phyloP scores from a whole-genome alignment of 2,888 invertebrate species.

The Asteroscopus sphinx region DNA sequence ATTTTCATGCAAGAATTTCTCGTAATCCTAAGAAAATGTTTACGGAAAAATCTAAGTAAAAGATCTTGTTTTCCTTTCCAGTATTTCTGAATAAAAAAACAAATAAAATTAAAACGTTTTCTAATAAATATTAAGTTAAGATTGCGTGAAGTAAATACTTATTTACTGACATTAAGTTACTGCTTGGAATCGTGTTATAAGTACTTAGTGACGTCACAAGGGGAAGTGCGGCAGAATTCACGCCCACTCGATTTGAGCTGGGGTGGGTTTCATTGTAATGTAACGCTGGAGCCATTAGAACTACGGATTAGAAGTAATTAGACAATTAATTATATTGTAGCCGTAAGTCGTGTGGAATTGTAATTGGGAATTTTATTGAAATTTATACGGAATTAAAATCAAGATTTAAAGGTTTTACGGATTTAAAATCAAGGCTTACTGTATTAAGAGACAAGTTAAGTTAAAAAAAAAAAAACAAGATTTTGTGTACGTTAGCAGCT shows the following conservation, averaged over 20 bases:
- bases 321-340: constrained; percentile 13
- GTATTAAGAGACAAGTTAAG: no score
- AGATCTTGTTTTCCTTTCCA: constrained; percentile 7
- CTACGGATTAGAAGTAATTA: constrained; percentile 27
- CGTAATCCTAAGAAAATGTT: neutral
- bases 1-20: constrained; percentile 14
- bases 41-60: constrained; percentile 11
- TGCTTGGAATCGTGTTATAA: constrained; percentile 24
- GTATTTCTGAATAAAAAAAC: neutral
- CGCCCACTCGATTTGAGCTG: constrained; percentile 24
- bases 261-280: constrained; percentile 25
- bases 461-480: no score
- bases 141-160: no score
- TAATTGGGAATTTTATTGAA: constrained; percentile 14
- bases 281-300: constrained; percentile 20
- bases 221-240: constrained; percentile 24
- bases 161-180: constrained; percentile 5
- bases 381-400: no score
- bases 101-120: no score
- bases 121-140: no score
- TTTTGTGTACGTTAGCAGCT: no score
- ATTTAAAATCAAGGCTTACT: no score
- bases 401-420: no score
- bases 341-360: constrained; percentile 24
- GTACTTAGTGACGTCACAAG: constrained; percentile 4